Conservation (phyloP, 2,797 vertebrate species). For the Coendou prehensilis region DNA sequence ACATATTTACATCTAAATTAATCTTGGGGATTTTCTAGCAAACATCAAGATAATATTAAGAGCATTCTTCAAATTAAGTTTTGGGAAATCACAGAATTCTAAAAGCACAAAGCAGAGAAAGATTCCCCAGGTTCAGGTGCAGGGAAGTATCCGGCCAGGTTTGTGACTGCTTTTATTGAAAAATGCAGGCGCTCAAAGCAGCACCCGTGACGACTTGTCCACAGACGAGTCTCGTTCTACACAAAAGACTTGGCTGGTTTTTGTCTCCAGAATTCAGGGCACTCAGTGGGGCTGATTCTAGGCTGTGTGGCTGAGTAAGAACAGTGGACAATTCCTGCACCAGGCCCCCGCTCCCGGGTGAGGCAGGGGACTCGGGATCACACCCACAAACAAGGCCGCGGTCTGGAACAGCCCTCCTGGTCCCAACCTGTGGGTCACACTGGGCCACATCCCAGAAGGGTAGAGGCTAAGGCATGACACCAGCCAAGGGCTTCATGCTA, state of each 20-base stretch:
- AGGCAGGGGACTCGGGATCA: rapidly evolving
- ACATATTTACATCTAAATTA: conserved; percentile 5
- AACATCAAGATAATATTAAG: neutral
- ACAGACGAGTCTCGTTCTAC: neutral
- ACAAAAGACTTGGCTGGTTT: too few species aligned
- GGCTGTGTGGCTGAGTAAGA: rapidly evolving
- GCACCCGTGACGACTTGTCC: neutral
- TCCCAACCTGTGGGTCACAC: neutral
- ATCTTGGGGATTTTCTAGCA: neutral
- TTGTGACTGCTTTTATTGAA: neutral
- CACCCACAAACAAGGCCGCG: neutral
- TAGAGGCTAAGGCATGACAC: neutral
- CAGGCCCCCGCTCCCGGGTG: rapidly evolving
- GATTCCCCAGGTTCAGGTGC: neutral
- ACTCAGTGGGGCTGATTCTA: neutral
- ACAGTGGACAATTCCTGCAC: neutral
- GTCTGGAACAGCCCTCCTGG: neutral
- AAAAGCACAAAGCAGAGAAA: neutral
- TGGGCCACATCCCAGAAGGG: neutral
- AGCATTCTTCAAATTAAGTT: neutral
- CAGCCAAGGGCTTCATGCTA: neutral
- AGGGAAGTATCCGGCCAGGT: neutral
- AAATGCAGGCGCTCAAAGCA: neutral
- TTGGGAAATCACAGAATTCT: neutral
- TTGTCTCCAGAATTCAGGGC: neutral